phyloP scores from a whole-genome alignment of 2,113 vertebrate species.

The Syngnathus typhle region DNA sequence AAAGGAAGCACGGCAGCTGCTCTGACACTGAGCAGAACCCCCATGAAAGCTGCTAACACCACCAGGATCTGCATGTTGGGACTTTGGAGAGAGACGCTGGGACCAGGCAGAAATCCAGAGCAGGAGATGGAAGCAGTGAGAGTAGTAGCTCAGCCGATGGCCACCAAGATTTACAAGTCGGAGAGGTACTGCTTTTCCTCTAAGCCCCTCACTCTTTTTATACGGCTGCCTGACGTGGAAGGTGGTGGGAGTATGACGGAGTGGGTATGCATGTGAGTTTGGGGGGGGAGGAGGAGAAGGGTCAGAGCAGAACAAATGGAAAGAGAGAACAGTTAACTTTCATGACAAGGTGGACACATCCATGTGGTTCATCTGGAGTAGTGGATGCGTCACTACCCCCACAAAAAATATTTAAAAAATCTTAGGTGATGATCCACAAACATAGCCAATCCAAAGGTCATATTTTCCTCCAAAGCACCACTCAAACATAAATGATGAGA shows the following conservation, averaged over 20 bases:
- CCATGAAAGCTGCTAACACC: conserved; percentile 53
- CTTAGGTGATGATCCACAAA: neutral
- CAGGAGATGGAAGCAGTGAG: conserved; percentile 16
- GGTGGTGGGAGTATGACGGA: conserved; percentile 61
- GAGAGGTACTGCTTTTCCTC: conserved; percentile 56
- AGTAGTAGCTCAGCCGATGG: conserved; percentile 34
- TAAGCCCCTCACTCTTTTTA: conserved; percentile 71
- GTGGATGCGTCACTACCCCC: conserved; percentile 28
- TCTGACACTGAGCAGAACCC: conserved; percentile 75
- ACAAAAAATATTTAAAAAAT: conserved; percentile 8
- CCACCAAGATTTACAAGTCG: conserved; percentile 46
- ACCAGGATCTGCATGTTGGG: conserved; percentile 4
- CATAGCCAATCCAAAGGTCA: neutral
- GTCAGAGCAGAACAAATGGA: conserved; percentile 64
- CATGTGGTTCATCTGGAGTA: conserved; percentile 35
- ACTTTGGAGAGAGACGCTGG: conserved; percentile 21
- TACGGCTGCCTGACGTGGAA: conserved; percentile 69
- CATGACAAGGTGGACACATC: conserved; percentile 34
- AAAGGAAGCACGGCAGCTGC: conserved; percentile 74
- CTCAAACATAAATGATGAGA: conserved; percentile 3
- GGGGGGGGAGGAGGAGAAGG: conserved; percentile 33
- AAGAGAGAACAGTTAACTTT: conserved; percentile 56
- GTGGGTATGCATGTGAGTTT: conserved; percentile 33
- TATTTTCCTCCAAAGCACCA: neutral
- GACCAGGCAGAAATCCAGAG: conserved; percentile 32